These are phyloP conservation scores for Silurus asotus DNA, from an alignment of 2,113 vertebrate species.

Conservation along the genomic window DNA sequence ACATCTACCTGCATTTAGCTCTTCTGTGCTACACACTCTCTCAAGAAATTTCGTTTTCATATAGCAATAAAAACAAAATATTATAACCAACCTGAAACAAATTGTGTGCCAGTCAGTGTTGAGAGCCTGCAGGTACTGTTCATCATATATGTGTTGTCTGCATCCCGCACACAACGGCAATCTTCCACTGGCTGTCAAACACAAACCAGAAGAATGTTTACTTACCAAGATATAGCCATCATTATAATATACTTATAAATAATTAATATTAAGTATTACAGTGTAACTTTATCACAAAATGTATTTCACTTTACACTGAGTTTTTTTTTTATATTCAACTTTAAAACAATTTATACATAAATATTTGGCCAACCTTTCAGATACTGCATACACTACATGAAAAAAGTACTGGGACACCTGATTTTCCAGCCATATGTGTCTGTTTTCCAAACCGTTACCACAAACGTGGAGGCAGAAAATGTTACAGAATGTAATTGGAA, in stretches of 20 bases:
- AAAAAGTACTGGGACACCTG: too few species aligned
- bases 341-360: background rate
- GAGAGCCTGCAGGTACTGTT: constrained; percentile 94
- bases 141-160: constrained; percentile 87
- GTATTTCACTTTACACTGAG: background rate
- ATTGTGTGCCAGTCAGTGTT: constrained; percentile 86
- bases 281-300: background rate
- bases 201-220: constrained; percentile 38
- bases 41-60: background rate
- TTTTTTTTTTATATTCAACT: background rate
- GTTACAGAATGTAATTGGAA: too few species aligned
- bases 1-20: background rate
- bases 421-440: too few species aligned
- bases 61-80: background rate
- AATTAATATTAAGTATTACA: too few species aligned
- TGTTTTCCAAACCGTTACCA: too few species aligned
- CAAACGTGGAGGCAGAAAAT: too few species aligned
- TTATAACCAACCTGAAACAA: constrained; percentile 83
- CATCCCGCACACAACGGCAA: constrained; percentile 93
- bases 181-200: constrained; percentile 72
- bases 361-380: background rate
- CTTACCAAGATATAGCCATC: background rate
- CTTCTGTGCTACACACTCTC: background rate
- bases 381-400: too few species aligned
- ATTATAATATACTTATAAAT: too few species aligned